Base-by-base conservation (phyloP, 2,888 invertebrate species). In the Parascotia fuliginaria region DNA sequence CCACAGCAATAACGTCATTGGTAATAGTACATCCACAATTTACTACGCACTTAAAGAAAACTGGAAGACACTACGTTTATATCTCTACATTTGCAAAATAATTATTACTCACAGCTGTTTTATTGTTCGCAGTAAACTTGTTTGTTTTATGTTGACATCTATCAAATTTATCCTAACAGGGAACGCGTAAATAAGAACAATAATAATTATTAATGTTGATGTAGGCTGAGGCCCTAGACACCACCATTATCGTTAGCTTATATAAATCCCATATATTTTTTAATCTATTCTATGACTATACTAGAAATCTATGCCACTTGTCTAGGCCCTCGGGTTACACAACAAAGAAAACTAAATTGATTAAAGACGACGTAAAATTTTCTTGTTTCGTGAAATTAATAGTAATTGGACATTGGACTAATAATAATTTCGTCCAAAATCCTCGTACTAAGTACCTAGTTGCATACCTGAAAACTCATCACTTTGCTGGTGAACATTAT, bases 91-190 rank as follows among this genome's bases (percentile, higher is more conserved):
- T 70, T 58, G 75, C 75, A 73, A 74, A 75, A 73, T 67, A 65
- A 77, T 75, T 76, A 73, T 70, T 64, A 62, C 61, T 55, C 62
- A 56, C 43, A 49, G 59, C 56, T 11, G 53, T 71, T 79, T 79
- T 78, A 81, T 71, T 69, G 68, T 50, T 29, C 28, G 69, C 63
- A 67, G 65, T 79, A 78, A 82, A 81, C 58, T 64, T 69, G 65
- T 76, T 75, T 71, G 67, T 71, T 80, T 66, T 75, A 75, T 75
- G 69, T 56, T 42, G 45, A 60, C 69, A 73, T 75, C 55, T 63
- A 69, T 76, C 74, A 70, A 61, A 61, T 46, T 56, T 55, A 60
- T 56, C 49, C 24, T 38, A 51, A 31, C 28, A 39, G 42, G 40
- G 19, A 28, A 54, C 40, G 28, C 37, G 45, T 58, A 43, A 60